Evolutionary conservation across 2,113 vertebrate genomes (phyloP).

Genomic region (Atherinomorus stipes): DNA sequence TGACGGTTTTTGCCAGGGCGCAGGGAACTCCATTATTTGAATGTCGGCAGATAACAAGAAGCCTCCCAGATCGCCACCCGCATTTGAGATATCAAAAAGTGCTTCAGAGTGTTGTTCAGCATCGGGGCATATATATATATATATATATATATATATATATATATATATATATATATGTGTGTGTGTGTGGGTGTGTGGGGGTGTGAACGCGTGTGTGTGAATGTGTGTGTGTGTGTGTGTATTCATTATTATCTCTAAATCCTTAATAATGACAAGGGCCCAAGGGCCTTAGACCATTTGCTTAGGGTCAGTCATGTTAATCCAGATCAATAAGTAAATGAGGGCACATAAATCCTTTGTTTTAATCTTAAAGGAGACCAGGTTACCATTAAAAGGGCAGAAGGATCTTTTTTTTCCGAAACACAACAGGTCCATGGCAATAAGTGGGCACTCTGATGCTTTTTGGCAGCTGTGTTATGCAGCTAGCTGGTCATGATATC

Average conservation of each 20-base stretch:
- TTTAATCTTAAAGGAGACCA: constrained; percentile 35
- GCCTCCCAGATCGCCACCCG: too few species aligned
- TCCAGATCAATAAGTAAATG: constrained; percentile 52
- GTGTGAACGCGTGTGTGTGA: too few species aligned
- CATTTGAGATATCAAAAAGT: too few species aligned
- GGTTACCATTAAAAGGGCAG: constrained; percentile 43
- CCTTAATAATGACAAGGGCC: constrained; percentile 49
- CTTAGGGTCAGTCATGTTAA: constrained; percentile 61
- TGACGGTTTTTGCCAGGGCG: too few species aligned
- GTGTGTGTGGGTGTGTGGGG: too few species aligned
- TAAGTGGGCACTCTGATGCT: constrained; percentile 54
- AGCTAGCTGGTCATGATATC: constrained; percentile 64
- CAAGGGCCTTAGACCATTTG: constrained; percentile 42
- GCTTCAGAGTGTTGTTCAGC: too few species aligned
- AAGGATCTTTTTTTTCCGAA: constrained; percentile 38
- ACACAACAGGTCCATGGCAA: constrained; percentile 48
- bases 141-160: too few species aligned
- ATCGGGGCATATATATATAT: too few species aligned
- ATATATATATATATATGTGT: too few species aligned
- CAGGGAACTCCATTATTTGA: too few species aligned
- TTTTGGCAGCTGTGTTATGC: constrained; percentile 61
- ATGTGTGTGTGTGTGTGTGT: too few species aligned
- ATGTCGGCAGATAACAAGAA: too few species aligned
- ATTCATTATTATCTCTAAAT: constrained; percentile 43
- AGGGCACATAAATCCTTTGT: constrained; percentile 34